Base-by-base conservation (phyloP, 2,113 vertebrate species). In the Synchiropus splendidus region DNA sequence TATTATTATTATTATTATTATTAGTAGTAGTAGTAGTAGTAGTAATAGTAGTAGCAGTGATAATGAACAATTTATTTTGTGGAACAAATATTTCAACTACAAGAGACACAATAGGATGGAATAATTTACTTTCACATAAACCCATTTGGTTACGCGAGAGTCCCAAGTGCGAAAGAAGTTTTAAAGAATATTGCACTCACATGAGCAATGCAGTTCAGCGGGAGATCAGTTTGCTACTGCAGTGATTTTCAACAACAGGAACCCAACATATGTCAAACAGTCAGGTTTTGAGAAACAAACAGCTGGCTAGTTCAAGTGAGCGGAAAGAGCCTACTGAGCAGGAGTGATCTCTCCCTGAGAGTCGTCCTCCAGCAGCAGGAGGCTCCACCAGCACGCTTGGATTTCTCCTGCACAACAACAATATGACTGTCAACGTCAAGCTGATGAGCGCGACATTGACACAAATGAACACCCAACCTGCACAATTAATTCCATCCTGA, bases 401-500 rank as follows among this genome's bases (percentile, higher is more conserved):
- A 78, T 75, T 81, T 70, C 72, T 48, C 67, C 65, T 83, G 55
- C 51, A 75, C 59, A 76, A 58, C 73, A 75, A 61, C 73, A 83
- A 68, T 61, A 66, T 82, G 72, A 65, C 64, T 86, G 87, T 80
- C 82, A 84, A 77, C 81, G 69, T 52, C 75, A 77, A 16, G 72
- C 74, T 84, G 86, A 84, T 81, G 82, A 85, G 74, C 81, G 71
- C 72, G 83, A 79, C 73, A 74, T 58, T 81, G 85, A 87, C 83
- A 86, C 76, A 80, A 84, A 83, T 85, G 56, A 79, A 70, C 73
- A 78, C 71, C 66, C 81, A 85, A 83, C 74, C 70, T 75, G 49
- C 83, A 62, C 78, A 74, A 74, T 74, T 67, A 75, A 80, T 74
- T 80, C 78, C 74, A 56, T 73, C 84, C 77, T 74, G 65, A 58